Evolutionary conservation across 2,888 invertebrate genomes (phyloP).

Genomic region (Bombylius discolor): DNA sequence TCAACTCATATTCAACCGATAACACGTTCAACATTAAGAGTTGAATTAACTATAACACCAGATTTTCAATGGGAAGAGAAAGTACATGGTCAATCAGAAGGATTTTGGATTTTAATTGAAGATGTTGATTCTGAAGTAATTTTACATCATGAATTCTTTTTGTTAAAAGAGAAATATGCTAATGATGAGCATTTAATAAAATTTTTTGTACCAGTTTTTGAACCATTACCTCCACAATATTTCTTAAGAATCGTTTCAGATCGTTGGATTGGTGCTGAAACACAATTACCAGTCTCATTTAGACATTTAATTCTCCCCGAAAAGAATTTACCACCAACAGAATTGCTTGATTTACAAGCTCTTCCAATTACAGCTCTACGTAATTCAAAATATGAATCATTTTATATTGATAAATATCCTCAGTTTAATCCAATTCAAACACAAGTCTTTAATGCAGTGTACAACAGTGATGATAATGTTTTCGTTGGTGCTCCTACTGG

Average conservation of each 20-base stretch:
- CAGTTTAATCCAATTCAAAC: constrained; percentile 99
- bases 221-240: constrained; percentile 96
- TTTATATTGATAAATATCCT: constrained; percentile 75
- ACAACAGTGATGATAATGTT: constrained; percentile 96
- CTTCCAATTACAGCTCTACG: constrained; percentile 85
- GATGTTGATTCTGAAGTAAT: constrained; percentile 81
- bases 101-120: constrained; percentile 79
- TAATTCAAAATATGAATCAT: constrained; percentile 69
- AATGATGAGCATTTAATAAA: constrained; percentile 92
- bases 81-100: constrained; percentile 65
- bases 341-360: constrained; percentile 91
- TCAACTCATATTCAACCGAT: constrained; percentile 97
- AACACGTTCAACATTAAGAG: constrained; percentile 80
- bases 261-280: constrained; percentile 89
- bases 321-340: constrained; percentile 96
- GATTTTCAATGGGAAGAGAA: constrained; percentile 99
- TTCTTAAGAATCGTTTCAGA: constrained; percentile 84
- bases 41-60: constrained; percentile 93
- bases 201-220: constrained; percentile 97
- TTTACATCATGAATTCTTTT: constrained; percentile 88
- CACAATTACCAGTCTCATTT: constrained; percentile 92
- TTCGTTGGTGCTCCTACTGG: constrained; percentile 90
- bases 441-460: constrained; percentile 96
- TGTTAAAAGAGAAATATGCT: constrained; percentile 88
- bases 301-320: constrained; percentile 94